Percentiles rank a stretch among this genome's conserved stretches.
Evolutionary conservation across 2,888 invertebrate species (phyloP).

Genomic region (Carabus problematicus): DNA sequence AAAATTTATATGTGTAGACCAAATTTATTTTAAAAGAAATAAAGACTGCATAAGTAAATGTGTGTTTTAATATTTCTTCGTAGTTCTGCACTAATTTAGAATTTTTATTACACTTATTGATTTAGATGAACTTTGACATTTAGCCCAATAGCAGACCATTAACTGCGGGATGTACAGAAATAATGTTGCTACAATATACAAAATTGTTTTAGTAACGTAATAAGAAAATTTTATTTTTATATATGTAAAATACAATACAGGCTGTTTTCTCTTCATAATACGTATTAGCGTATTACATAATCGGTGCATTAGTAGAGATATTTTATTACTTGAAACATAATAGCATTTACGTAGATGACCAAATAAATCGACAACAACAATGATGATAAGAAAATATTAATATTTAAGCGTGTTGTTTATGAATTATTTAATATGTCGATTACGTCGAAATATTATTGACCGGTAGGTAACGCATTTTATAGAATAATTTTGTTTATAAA

Average conservation of each 20-base stretch:
- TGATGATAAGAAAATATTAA: no score
- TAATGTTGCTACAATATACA: not conserved
- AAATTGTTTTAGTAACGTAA: not conserved
- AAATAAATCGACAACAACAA: no score
- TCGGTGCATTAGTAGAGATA: not conserved
- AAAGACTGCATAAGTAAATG: conserved; percentile 38
- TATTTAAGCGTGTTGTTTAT: no score
- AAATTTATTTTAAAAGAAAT: conserved; percentile 41
- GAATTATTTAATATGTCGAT: no score
- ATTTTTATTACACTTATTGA: conserved; percentile 39
- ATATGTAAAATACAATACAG: not conserved
- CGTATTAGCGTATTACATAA: not conserved
- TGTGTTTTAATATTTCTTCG: not conserved
- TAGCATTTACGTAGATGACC: no score
- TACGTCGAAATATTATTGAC: no score
- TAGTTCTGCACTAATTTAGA: not conserved
- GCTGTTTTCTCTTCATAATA: not conserved
- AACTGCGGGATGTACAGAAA: conserved; percentile 3
- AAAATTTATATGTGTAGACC: conserved; percentile 38
- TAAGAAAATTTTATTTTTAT: not conserved
- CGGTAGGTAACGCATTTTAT: no score
- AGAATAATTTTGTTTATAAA: no score
- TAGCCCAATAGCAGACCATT: conserved; percentile 1
- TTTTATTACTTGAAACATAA: not conserved
- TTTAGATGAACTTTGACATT: conserved; percentile 41